Evolutionary conservation across 2,888 invertebrate genomes (phyloP), one percentile per base, ranked within the genome.

Genomic region (Hipparchia sbordonii): DNA sequence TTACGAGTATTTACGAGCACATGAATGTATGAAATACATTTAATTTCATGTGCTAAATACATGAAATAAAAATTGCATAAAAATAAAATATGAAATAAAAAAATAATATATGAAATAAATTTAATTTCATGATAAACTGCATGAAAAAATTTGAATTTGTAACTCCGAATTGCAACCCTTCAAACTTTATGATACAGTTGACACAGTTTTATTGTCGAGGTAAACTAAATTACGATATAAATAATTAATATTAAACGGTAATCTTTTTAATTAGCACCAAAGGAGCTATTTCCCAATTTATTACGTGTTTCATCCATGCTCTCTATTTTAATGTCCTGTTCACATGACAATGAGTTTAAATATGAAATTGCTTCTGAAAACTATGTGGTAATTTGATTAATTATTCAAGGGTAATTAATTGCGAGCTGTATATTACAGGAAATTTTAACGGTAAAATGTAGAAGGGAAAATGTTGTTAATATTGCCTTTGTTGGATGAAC

Each of bases 281-380:
- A 60, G 45, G 60, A 9, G 39, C 60, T 2, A 60, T 60, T 60
- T 33, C 60, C n/a, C 13, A 56, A 60, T 10, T 33, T 45, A 61
- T 59, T 59, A 9, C 59, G 61, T n/a, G 61, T 12, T 23, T 1
- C 23, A 23, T 23, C 23, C 23, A 23, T 23, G n/a, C n/a, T 9
- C 9, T 33, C 61, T 12, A n/a, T 61, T 46, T 33, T 46, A 1
- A 6, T 23, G 23, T 23, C 61, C 13, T 46, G 45, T 46, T n/a
- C n/a, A 61, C 61, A 45, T n/a, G n/a, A 54, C n/a, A 57, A 12
- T 23, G 59, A 33, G 33, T 23, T 59, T 59, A 59, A 59, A 59
- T 59, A 59, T 59, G 23, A 59, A 59, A 59, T 59, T 59, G 59
- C 33, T 59, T 23, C 59, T 59, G 10, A 23, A 59, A 23, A 59